Base-by-base conservation (phyloP, 1,140 invertebrate genomes). In the Tribolium madens region DNA sequence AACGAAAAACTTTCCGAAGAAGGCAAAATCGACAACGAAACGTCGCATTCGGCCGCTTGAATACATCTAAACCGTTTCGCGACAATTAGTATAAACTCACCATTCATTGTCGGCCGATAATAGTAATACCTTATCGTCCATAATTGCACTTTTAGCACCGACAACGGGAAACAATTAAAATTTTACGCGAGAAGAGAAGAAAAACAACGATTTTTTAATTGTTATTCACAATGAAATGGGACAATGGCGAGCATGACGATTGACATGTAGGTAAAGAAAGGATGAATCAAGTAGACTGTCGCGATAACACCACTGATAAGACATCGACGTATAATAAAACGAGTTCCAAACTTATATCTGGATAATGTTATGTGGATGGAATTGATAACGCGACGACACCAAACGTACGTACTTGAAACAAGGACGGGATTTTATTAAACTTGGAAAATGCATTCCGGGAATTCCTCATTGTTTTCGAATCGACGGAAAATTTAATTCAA, bases 21-120 rank as follows among this genome's bases (percentile, higher is more conserved):
- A 10, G 26, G 57, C 57, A 10, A 64, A 13, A 64, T 26, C 57
- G 26, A 12, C 26, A 12, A 33, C 57, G 26, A 64, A 18, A 64
- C 57, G 57, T 64, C 26, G 57, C 57, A 33, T 33, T 64, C 52
- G 52, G 52, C 15, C 52, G 52, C 52, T 13, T 9, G 50, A 12
- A 12, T 21, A 57, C 52, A 57, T 52, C 13, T 64, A 9, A 21
- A 69, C 21, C 3, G 9, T 15, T 36, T 14, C 21, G 1, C 12
- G 3, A 13, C n/a, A 36, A 47, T n/a, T 47, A 72, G 31, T n/a
- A n/a, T 21, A 48, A 18, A 18, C 42, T 33, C 21, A 72, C 70
- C 46, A 72, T 52, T 72, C 70, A 17, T 72, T 31, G 50, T 50
- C 21, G 21, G 21, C 70, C 50, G 70, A 72, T 72, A 72, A 72